Evolutionary conservation across 2,797 vertebrate species (phyloP).

Genomic region (Sarcoramphus papa): DNA sequence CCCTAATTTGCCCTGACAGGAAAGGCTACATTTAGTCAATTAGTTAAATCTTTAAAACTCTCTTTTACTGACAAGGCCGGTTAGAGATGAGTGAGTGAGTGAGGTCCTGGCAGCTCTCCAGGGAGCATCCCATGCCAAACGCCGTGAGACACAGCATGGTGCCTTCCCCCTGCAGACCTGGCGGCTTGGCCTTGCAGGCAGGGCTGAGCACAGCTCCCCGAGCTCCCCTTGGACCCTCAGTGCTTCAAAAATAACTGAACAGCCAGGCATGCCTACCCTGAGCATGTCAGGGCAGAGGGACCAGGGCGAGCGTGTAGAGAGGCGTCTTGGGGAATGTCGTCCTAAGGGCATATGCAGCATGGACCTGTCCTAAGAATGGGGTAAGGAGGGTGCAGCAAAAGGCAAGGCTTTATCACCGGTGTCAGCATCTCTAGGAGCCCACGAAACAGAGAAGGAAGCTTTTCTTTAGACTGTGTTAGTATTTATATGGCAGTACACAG

Average conservation of each 20-base stretch:
- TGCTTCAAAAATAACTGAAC: neutral
- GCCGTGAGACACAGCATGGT: neutral
- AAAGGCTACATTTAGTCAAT: constrained; percentile 27
- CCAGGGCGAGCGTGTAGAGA: neutral
- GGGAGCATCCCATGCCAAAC: neutral
- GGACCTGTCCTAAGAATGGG: neutral
- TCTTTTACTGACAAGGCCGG: neutral
- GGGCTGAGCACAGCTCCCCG: neutral
- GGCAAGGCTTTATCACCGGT: fast-evolving
- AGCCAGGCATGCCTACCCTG: neutral
- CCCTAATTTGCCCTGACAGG: constrained; percentile 6
- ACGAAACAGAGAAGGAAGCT: neutral
- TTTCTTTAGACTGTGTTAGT: neutral
- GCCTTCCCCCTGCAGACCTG: neutral
- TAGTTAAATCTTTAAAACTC: constrained; percentile 24
- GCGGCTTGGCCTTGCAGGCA: neutral
- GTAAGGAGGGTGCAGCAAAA: neutral
- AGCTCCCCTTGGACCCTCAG: neutral
- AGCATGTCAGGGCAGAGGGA: neutral
- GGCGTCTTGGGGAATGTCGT: fast-evolving
- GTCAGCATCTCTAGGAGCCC: neutral
- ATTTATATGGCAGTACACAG: neutral
- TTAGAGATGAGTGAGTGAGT: constrained; percentile 3
- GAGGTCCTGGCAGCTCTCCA: constrained; percentile 20
- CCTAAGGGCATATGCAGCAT: neutral